phyloP scores from a whole-genome alignment of 2,797 vertebrate species.

The Strix occidentalis region DNA sequence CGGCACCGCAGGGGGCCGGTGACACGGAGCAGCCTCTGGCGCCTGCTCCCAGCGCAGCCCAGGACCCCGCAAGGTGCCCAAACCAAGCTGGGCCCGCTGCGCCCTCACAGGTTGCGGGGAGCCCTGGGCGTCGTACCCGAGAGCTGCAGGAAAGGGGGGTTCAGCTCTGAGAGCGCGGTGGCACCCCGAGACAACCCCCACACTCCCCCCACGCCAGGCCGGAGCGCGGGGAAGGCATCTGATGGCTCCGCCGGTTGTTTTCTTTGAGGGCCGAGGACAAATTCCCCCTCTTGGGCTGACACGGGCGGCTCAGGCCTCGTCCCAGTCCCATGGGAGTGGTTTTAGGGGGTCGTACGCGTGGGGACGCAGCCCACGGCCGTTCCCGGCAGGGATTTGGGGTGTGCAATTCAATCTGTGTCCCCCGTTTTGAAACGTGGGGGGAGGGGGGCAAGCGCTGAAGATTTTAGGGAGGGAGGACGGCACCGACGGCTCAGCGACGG shows the following conservation, averaged over 20 bases:
- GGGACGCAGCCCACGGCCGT: accelerated
- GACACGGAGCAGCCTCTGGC: no score
- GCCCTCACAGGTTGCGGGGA: no score
- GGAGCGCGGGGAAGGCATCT: not conserved
- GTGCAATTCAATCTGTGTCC: accelerated
- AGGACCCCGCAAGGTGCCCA: no score
- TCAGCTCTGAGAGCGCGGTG: not conserved
- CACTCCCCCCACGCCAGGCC: not conserved
- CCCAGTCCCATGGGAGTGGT: accelerated
- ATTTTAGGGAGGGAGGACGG: not conserved
- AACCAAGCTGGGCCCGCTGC: no score
- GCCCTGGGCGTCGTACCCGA: no score
- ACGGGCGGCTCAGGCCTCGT: accelerated
- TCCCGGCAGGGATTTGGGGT: not conserved
- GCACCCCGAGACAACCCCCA: not conserved
- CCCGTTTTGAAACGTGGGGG: not conserved
- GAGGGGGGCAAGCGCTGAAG: accelerated
- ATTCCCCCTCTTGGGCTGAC: not conserved
- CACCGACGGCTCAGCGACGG: accelerated
- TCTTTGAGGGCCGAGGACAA: not conserved
- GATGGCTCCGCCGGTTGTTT: accelerated
- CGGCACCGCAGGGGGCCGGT: no score
- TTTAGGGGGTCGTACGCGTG: accelerated
- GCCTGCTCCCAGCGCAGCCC: no score
- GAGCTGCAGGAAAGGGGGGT: no score